Conservation (phyloP, 2,113 vertebrate genomes). For the Labrus mixtus region DNA sequence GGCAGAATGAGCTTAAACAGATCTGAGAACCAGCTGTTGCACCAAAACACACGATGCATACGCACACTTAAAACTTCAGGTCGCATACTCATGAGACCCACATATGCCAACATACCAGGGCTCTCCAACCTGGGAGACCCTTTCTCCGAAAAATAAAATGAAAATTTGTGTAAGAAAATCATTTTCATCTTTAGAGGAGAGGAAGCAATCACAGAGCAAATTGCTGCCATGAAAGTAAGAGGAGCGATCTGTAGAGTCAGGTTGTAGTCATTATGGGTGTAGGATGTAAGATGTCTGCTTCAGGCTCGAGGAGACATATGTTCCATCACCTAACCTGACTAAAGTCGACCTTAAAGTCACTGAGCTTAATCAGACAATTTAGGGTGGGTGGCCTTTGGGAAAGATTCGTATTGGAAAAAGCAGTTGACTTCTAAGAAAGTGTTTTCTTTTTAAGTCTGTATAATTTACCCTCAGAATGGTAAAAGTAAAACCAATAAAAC, state of each 20-base stretch:
- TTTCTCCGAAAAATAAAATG: background rate
- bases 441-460: slow-evolving; percentile 14
- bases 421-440: slow-evolving; percentile 34
- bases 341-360: slow-evolving; percentile 42
- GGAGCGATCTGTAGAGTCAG: slow-evolving; percentile 43
- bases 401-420: slow-evolving; percentile 34
- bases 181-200: slow-evolving; percentile 55
- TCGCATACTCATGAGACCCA: background rate
- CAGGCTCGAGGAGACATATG: background rate
- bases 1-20: slow-evolving; percentile 38
- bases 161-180: slow-evolving; percentile 56
- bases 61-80: background rate
- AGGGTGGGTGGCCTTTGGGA: slow-evolving; percentile 29
- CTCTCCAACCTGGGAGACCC: slow-evolving; percentile 13
- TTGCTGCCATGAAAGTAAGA: slow-evolving; percentile 43
- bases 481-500: slow-evolving; percentile 2
- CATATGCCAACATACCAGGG: background rate
- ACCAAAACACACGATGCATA: background rate
- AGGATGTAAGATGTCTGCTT: slow-evolving; percentile 37
- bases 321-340: slow-evolving; percentile 42
- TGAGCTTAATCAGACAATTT: slow-evolving; percentile 46
- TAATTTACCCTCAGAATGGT: slow-evolving; percentile 27
- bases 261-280: slow-evolving; percentile 52
- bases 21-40: slow-evolving; percentile 41
- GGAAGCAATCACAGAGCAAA: slow-evolving; percentile 72